These are phyloP conservation scores for Brachylomia viminalis DNA, from an alignment of 2,888 invertebrate species.

Conservation along the genomic window DNA sequence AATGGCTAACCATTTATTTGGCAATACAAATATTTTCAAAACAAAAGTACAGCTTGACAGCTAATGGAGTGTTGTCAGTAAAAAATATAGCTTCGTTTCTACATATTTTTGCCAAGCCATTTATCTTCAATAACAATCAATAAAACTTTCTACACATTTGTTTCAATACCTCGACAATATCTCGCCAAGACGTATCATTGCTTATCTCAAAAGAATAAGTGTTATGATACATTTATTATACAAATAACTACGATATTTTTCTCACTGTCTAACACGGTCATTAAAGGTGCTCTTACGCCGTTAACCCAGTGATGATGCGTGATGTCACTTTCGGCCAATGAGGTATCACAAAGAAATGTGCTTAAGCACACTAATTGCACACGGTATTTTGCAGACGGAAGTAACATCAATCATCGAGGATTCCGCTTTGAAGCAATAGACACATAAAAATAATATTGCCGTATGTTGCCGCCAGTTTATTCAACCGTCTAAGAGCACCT, in stretches of 20 bases:
- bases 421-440: neutral
- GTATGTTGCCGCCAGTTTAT: neutral
- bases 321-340: neutral
- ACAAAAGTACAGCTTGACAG: conserved; percentile 17
- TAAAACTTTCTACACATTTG: conserved; percentile 4
- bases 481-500: conserved; percentile 27
- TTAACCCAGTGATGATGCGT: neutral
- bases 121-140: conserved; percentile 22
- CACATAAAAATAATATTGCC: neutral
- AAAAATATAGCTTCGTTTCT: neutral
- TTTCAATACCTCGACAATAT: conserved; percentile 18
- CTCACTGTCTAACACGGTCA: conserved; percentile 6
- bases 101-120: conserved; percentile 3
- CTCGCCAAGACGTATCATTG: neutral
- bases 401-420: neutral
- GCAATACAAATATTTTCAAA: conserved; percentile 7
- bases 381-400: neutral
- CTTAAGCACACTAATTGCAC: neutral
- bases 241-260: conserved; percentile 18
- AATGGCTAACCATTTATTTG: neutral
- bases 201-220: conserved; percentile 10
- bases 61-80: conserved; percentile 12
- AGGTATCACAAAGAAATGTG: neutral
- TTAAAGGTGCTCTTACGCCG: conserved; percentile 17
- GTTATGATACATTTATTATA: neutral